Base-by-base conservation (phyloP, 2,797 vertebrate genomes). In the Erpetoichthys calabaricus region DNA sequence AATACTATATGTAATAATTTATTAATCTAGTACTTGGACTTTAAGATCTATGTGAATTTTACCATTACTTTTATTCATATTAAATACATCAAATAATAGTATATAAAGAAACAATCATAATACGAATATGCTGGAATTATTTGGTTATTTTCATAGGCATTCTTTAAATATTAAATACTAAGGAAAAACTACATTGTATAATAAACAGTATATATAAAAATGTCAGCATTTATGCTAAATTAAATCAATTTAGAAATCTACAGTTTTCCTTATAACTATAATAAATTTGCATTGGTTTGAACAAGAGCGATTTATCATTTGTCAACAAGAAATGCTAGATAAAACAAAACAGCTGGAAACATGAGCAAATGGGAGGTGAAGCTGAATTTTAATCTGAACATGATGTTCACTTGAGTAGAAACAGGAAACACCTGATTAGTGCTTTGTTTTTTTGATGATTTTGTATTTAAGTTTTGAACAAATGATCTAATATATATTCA, bases 341-440 rank as follows among this genome's bases (percentile, higher is more conserved):
- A 83, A 85, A 87, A 81, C 79, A 81, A 75, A 86, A 83, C 86
- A 88, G 85, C 86, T 88, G 83, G 82, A 83, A 81, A 71, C 70
- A 75, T 81, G 85, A 83, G 80, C 75, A 85, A 70, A 73, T 51
- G 66, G 78, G 73, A 73, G 69, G 72, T 58, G 69, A 73, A 75
- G 75, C 73, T 83, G 85, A 82, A 87, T 86, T 78, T 81, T 84
- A 88, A 87, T 86, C 77, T 74, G 70, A 77, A 77, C 64, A 68
- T n/a, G 58, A 69, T 72, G 72, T 70, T 79, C 68, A 71, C 70
- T 84, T 85, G 74, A 82, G 84, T 83, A 81, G 70, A 63, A 75
- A 80, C 70, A 82, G 76, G 80, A 85, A 83, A 71, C 65, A 66
- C 77, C 80, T 86, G 82, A 86, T 86, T 85, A 86, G 72, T 73